Base-by-base conservation (phyloP, 2,888 invertebrate species). In the Anoplius nigerrimus region DNA sequence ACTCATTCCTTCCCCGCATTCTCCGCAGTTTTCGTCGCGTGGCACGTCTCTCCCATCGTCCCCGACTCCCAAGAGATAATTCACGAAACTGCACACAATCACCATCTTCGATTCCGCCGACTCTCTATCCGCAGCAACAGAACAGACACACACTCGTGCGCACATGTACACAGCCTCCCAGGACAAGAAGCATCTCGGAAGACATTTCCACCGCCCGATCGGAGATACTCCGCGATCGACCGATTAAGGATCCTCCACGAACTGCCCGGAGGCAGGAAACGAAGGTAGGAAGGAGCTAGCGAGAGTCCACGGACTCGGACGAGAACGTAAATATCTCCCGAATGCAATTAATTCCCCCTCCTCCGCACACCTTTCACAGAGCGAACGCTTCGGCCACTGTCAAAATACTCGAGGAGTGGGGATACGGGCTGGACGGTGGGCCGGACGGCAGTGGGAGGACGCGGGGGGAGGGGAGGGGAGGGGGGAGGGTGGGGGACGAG, bases 281-380 rank as follows among this genome's bases (percentile, higher is more conserved):
- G 20, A 56, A 48, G 45, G 48, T 24, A 45, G 27, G n/a, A 55
- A 58, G 46, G 22, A 54, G 54, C 51, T 27, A 58, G 56, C 54
- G 68, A 52, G 63, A 58, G 43, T 66, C 57, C 4, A 5, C 16
- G 8, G 42, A 71, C 52, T 66, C 66, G 64, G 78, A 78, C 72
- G 81, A 80, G 79, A 74, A 74, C 73, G 80, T 78, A 82, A 82
- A 80, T 82, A 82, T 81, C 75, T 79, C 69, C 72, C 67, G 72
- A n/a, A 71, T 74, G 80, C 81, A 75, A 81, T 82, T 82, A 82
- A 82, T 82, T 81, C 72, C 74, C 64, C 70, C 62, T 65, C 53
- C 46, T 66, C 48, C 48, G 48, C 62, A 74, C 77, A 78, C 77
- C 77, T 78, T 16, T 75, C 72, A 73, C 78, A 75, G 78, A 77